Base-by-base conservation (phyloP, 35 echinoderm and acorn worm genomes). In the Chiridota heheva region DNA sequence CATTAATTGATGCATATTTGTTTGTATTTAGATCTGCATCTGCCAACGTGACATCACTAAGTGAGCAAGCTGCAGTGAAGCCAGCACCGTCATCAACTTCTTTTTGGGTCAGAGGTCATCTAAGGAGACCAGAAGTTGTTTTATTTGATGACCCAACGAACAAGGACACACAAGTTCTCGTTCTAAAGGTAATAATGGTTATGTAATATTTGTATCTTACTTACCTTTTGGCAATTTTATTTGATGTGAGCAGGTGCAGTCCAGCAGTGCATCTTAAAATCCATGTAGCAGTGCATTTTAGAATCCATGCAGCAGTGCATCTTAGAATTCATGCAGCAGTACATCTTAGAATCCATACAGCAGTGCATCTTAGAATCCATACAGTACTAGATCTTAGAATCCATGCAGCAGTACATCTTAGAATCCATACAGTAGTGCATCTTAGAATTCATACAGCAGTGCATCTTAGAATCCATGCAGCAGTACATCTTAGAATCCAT, bases 61-160 rank as follows among this genome's bases (percentile, higher is more conserved):
- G 65, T 33, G 41, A 84, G 4, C 16, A 25, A n/a, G 57, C 81
- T 5, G 58, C 31, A 39, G 60, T 72, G 67, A 18, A 65, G 7
- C 24, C 58, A 25, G 37, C 44, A 42, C 33, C 7, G 2, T 42
- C 81, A 3, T 43, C 5, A 70, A 31, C 40, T 3, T 56, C 40
- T 27, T 26, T 90, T 1, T 82, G 81, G 89, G 69, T 98, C 62
- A 88, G 57, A 44, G 89, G 88, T 55, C 73, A 83, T 45, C 70
- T 98, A 18, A 69, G 89, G 72, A 91, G 79, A 58, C 95, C 95
- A 35, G 95, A 98, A 55, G 81, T 98, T 1, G 95, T 98, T 2
- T 43, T 98, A 13, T 98, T 98, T 86, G 95, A 91, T 85, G 95
- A 98, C 32, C 95, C 95, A 0, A 98, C 95, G 51, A 98, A 85